phyloP scores from a whole-genome alignment of 1,140 invertebrate genomes.

The Ceratoteleas bidentatus region DNA sequence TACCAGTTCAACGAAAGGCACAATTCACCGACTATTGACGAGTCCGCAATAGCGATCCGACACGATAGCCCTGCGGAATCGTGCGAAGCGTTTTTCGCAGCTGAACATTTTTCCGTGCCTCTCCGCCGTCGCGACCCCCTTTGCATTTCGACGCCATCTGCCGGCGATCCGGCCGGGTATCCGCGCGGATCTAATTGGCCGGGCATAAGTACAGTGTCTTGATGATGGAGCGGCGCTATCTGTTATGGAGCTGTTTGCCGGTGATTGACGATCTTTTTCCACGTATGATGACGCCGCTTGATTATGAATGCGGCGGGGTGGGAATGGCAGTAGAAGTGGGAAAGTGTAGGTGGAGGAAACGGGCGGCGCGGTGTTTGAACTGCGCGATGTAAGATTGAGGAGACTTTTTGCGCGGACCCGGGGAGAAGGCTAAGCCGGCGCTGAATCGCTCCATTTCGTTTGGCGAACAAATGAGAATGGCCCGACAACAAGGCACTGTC shows the following conservation, averaged over 20 bases:
- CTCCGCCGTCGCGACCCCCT: too few relatives aligned
- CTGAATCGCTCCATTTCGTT: conserved; percentile 43
- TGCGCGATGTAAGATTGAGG: conserved; percentile 46
- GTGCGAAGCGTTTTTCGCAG: background rate
- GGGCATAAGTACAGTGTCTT: background rate
- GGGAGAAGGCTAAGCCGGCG: conserved; percentile 26
- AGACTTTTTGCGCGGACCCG: conserved; percentile 30
- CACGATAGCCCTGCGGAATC: conserved; percentile 41
- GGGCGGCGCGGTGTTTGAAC: conserved; percentile 31
- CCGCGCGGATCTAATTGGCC: too few relatives aligned
- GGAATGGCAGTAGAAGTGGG: conserved; percentile 5
- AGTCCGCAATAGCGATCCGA: conserved; percentile 44
- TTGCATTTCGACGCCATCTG: background rate
- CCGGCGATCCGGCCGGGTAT: background rate
- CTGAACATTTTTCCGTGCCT: too few relatives aligned
- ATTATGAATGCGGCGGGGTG: conserved; percentile 43
- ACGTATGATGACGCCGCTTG: conserved; percentile 22
- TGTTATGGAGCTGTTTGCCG: conserved; percentile 15
- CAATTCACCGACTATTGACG: conserved; percentile 54
- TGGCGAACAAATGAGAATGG: conserved; percentile 33
- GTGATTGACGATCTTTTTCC: conserved; percentile 45
- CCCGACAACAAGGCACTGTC: conserved; percentile 28
- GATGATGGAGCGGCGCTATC: conserved; percentile 30
- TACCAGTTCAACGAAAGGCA: conserved; percentile 55
- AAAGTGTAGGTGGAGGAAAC: conserved; percentile 11